A percentile compares a stretch with the other conserved stretches of the same genome.
phyloP scores from a whole-genome alignment of 1,140 invertebrate species.

The Carcinoscorpius rotundicauda region DNA sequence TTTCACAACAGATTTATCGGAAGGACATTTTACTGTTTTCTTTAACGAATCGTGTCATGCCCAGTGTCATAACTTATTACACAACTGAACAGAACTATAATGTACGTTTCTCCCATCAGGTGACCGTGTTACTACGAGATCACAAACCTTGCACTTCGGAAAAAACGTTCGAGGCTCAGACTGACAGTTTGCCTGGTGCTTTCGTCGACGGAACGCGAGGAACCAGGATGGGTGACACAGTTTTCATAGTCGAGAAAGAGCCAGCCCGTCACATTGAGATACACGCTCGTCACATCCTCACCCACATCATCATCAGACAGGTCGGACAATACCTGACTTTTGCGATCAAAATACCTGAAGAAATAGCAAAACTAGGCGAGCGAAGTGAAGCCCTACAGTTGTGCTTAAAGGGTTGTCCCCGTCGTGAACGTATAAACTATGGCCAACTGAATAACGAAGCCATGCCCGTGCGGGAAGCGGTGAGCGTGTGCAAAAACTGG shows the following conservation, averaged over 20 bases:
- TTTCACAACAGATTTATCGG: no score
- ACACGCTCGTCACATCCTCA: conserved; percentile 37
- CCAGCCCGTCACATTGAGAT: conserved; percentile 39
- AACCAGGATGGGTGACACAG: conserved; percentile 25
- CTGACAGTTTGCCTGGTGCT: conserved; percentile 32
- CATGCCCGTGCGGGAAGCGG: conserved; percentile 24
- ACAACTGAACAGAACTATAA: no score
- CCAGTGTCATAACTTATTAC: no score
- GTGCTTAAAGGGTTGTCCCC: conserved; percentile 41
- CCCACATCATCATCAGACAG: conserved; percentile 39
- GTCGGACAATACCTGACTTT: conserved; percentile 41
- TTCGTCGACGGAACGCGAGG: conserved; percentile 36
- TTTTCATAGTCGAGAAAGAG: conserved; percentile 26
- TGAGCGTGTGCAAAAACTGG: conserved; percentile 30
- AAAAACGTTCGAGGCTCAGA: conserved; percentile 40
- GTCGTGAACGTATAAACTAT: conserved; percentile 36
- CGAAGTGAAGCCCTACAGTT: conserved; percentile 33
- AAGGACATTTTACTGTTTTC: no score
- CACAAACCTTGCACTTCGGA: conserved; percentile 36
- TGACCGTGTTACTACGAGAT: conserved; percentile 43
- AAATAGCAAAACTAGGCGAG: conserved; percentile 28
- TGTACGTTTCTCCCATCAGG: conserved; percentile 29
- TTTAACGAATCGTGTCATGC: no score
- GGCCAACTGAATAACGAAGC: conserved; percentile 23
- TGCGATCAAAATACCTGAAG: conserved; percentile 39